phyloP scores from a whole-genome alignment of 2,113 vertebrate genomes.

The Amphiprion ocellaris region DNA sequence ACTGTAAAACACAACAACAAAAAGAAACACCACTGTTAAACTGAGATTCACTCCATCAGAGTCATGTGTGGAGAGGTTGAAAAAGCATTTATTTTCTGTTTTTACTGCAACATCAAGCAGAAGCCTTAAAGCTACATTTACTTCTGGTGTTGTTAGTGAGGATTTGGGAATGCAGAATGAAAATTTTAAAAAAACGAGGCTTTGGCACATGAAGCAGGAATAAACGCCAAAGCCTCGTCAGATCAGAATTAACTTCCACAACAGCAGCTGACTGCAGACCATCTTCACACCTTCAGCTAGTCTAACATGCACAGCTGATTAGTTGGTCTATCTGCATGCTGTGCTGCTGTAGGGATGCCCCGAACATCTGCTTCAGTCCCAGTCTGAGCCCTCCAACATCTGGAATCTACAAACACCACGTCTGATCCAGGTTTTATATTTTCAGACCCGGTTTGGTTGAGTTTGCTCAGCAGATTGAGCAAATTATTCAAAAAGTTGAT shows the following conservation, averaged over 20 bases:
- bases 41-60: conserved; percentile 92
- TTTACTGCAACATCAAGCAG: conserved; percentile 71
- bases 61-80: conserved; percentile 85
- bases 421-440: conserved; percentile 41
- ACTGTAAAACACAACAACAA: conserved; percentile 99
- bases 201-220: conserved; percentile 49
- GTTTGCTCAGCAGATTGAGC: neutral
- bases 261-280: conserved; percentile 27
- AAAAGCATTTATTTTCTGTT: conserved; percentile 48
- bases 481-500: too few relatives aligned
- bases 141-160: conserved; percentile 53
- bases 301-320: conserved; percentile 66
- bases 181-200: conserved; percentile 29
- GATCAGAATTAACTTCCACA: conserved; percentile 40
- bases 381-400: neutral
- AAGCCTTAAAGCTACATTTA: conserved; percentile 52
- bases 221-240: conserved; percentile 47
- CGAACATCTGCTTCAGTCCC: conserved; percentile 15
- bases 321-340: conserved; percentile 59
- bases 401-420: conserved; percentile 16
- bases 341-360: conserved; percentile 51
- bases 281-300: conserved; percentile 42
- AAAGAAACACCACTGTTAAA: conserved; percentile 99
- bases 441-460: neutral
- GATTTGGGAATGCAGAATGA: conserved; percentile 48